Base-by-base conservation (phyloP, 2,113 vertebrate species). In the Epinephelus moara region DNA sequence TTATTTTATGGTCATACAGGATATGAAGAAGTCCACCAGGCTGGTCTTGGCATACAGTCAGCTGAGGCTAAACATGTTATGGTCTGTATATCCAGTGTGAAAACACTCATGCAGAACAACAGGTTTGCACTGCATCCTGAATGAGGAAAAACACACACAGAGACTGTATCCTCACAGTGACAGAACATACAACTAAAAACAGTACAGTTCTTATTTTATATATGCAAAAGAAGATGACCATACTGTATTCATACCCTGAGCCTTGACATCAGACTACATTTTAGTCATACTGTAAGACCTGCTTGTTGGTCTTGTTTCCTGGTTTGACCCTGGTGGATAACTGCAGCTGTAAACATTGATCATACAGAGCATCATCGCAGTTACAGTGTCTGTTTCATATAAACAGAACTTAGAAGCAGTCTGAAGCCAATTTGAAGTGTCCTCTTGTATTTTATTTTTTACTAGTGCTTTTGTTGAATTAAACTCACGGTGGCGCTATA, bases 401-500 rank as follows among this genome's bases (percentile, higher is more conserved):
- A 13, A 33, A 21, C 1, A n/a, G 8, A 21, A 42, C 4, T 55
- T 37, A 1, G 19, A 17, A 1, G 6, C n/a, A 56, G 19, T 7
- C 6, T 49, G 3, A 7, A 21, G 21, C 0, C 4, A 37, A 17
- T 45, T 33, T 15, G 0, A 42, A 47, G 4, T 23, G 30, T 4
- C 33, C 12, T 2, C 10, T 33, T 42, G 23, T 19, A 1, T 55
- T 17, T 60, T 21, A 15, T 17, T 55, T 60, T 11, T 12, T 6
- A 5, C 13, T 87, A 21, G 45, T 74, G 76, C 40, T 72, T 52
- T 73, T 52, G 9, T 49, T 57, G 0, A 53, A 21, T 0, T 23
- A 9, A 14, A 57, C 91, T 91, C 88, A 88, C 27, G 79, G 88
- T 92, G 91, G 86, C 89, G 89, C 91, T 84, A 50, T 87, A 45